phyloP scores from a whole-genome alignment of 2,888 invertebrate genomes.

The Meghimatium bilineatum region DNA sequence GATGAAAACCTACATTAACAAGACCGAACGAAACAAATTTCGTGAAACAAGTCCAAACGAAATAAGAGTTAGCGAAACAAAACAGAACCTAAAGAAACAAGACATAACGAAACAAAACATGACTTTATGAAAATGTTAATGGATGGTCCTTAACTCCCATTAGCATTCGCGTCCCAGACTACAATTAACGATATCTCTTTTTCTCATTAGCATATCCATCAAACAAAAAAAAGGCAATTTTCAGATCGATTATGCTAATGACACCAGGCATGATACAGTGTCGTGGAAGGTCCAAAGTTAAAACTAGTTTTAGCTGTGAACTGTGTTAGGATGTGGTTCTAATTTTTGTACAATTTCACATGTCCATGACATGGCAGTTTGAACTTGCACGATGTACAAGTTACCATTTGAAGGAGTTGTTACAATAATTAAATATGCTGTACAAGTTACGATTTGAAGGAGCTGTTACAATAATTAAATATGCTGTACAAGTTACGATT shows the following conservation, averaged over 20 bases:
- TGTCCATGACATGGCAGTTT: background rate
- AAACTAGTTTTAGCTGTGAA: background rate
- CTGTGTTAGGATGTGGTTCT: background rate
- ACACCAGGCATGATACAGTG: background rate
- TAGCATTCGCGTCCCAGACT: background rate
- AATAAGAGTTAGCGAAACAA: no score
- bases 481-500: no score
- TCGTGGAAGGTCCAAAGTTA: background rate
- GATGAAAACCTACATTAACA: background rate
- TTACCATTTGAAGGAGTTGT: background rate
- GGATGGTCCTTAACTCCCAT: background rate
- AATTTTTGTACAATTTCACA: background rate
- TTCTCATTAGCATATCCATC: slow-evolving; percentile 22
- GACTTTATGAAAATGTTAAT: slow-evolving; percentile 5
- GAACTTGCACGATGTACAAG: background rate
- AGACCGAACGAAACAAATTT: no score
- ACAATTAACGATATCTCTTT: slow-evolving; percentile 12
- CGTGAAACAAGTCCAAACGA: no score
- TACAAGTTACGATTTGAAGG: no score
- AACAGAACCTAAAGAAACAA: no score
- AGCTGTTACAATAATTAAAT: background rate
- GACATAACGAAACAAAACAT: background rate
- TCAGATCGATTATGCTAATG: slow-evolving; percentile 28
- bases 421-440: background rate
- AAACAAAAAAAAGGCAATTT: slow-evolving; percentile 25